Evolutionary conservation across 2,113 vertebrate genomes (phyloP).

Genomic region (Carollia perspicillata): DNA sequence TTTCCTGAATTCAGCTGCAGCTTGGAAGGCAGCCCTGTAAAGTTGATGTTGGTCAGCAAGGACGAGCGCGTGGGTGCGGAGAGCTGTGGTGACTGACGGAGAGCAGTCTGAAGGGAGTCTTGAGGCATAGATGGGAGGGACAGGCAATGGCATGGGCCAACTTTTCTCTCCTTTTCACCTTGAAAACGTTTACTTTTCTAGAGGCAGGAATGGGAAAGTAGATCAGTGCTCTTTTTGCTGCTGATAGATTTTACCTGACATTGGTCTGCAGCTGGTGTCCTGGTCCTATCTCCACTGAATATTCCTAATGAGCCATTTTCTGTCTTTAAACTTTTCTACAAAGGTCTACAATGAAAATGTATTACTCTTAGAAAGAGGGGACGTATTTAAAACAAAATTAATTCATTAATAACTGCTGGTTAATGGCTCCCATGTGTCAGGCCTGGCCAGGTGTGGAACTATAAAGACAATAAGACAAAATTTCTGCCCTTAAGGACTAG

Average conservation of each 20-base stretch:
- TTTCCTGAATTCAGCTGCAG: background rate
- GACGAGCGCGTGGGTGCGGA: too few relatives aligned
- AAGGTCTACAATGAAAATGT: background rate
- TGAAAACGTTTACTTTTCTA: background rate
- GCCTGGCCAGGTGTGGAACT: background rate
- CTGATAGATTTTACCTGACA: background rate
- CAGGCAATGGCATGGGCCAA: background rate
- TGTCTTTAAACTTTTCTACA: background rate
- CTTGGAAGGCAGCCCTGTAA: background rate
- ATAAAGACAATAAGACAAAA: background rate
- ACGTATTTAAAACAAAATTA: background rate
- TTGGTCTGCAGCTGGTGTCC: background rate
- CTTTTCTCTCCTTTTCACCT: background rate
- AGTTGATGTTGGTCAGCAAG: background rate
- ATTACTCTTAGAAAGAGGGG: background rate
- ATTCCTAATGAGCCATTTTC: background rate
- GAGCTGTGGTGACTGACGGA: background rate
- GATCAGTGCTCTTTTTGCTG: background rate
- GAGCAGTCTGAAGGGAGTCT: too few relatives aligned
- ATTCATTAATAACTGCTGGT: background rate
- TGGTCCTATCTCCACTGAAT: background rate
- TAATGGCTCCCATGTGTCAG: background rate
- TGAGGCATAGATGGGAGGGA: background rate
- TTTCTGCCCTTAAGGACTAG: background rate
- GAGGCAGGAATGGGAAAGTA: background rate